Percentiles rank a stretch among this genome's conserved stretches.
These are phyloP conservation scores for Micropoecilia bifurca DNA, from an alignment of 2,797 vertebrate genomes.

Conservation along the genomic window DNA sequence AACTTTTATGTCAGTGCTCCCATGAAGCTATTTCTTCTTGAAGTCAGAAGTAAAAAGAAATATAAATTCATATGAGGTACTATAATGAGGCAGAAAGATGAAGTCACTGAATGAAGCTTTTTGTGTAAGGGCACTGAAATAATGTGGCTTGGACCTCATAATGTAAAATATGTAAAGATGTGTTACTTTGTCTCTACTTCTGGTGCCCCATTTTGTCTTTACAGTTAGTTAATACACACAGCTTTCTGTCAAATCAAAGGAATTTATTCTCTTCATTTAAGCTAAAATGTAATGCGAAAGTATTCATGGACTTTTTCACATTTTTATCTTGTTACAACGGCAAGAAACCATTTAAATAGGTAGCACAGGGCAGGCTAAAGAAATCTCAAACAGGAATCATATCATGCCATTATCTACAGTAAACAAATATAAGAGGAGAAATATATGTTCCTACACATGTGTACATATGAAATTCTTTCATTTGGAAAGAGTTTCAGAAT, in stretches of 20 bases:
- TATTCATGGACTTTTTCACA: not conserved
- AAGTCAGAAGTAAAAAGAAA: slow-evolving; percentile 50
- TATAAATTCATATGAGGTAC: slow-evolving; percentile 47
- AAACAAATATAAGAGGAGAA: not conserved
- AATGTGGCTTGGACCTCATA: not conserved
- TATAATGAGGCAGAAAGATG: slow-evolving; percentile 60
- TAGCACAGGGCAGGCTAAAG: not conserved
- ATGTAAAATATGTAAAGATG: not conserved
- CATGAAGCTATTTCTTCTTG: slow-evolving; percentile 46
- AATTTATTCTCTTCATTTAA: not conserved
- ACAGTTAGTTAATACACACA: not conserved
- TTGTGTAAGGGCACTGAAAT: not conserved
- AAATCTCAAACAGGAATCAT: not conserved
- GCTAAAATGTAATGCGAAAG: not conserved
- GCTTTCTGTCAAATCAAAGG: not conserved
- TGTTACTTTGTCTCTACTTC: not conserved
- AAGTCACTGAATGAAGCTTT: slow-evolving; percentile 46
- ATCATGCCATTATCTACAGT: not conserved
- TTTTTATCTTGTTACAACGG: not conserved
- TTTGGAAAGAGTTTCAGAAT: not conserved
- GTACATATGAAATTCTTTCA: not conserved
- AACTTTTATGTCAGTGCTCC: slow-evolving; percentile 61
- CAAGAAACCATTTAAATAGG: not conserved
- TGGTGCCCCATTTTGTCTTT: not conserved
- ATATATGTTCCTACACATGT: not conserved